A percentile compares a stretch with the other conserved stretches of the same genome.
These are phyloP conservation scores for Limonius californicus DNA, from an alignment of 1,140 invertebrate genomes.

Conservation along the genomic window DNA sequence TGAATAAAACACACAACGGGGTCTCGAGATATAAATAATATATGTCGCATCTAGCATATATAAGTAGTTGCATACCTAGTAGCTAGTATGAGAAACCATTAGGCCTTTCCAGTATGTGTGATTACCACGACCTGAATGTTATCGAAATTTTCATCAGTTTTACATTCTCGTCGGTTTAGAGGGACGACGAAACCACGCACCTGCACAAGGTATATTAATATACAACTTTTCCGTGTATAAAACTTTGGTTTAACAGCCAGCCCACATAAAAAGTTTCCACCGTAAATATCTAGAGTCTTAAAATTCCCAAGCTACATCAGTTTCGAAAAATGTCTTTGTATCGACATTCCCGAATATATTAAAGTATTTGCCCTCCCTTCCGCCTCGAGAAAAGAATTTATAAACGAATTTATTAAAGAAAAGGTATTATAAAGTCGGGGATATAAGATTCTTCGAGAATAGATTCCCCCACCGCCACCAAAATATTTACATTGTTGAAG, in stretches of 20 bases:
- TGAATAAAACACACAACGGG: no score
- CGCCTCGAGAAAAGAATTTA: not conserved
- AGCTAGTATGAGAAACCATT: not conserved
- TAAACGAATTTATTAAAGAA: conserved; percentile 11
- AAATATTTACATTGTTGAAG: not conserved
- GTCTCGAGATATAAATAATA: not conserved
- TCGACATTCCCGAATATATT: conserved; percentile 14
- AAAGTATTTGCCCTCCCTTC: conserved; percentile 3
- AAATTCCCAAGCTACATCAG: conserved; percentile 4
- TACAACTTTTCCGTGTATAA: conserved; percentile 6
- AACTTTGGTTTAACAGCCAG: conserved; percentile 9
- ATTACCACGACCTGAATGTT: not conserved
- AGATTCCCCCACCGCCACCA: not conserved
- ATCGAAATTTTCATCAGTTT: not conserved
- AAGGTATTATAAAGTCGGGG: conserved; percentile 1
- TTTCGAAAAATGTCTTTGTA: conserved; percentile 6
- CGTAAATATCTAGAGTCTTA: conserved; percentile 9
- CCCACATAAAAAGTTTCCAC: not conserved
- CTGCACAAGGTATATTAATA: conserved; percentile 11
- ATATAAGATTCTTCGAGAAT: not conserved
- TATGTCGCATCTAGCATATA: not conserved
- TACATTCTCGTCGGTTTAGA: not conserved
- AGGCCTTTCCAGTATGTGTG: not conserved
- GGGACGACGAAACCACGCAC: not conserved
- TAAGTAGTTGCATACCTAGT: no score